A percentile compares a stretch with the other conserved stretches of the same genome.
phyloP scores from a whole-genome alignment of 2,797 vertebrate genomes.

The Enteromius viviparus region DNA sequence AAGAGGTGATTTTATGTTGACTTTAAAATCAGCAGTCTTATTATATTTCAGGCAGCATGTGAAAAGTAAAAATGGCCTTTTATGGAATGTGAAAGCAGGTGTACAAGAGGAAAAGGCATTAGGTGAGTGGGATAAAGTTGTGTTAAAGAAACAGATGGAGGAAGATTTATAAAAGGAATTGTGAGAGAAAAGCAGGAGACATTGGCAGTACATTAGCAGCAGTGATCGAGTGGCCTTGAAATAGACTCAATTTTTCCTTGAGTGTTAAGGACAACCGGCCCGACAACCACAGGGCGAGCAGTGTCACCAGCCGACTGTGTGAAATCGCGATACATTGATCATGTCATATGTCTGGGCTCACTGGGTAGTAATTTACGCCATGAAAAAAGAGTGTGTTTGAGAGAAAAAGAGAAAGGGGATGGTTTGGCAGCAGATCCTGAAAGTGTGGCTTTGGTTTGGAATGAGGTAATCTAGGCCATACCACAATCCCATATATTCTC shows the following conservation, averaged over 20 bases:
- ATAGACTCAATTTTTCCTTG: conserved; percentile 46
- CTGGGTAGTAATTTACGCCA: conserved; percentile 47
- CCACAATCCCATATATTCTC: conserved; percentile 53
- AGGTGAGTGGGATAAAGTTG: conserved; percentile 6
- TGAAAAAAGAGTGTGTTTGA: neutral
- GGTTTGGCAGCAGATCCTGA: conserved; percentile 63
- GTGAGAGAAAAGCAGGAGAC: conserved; percentile 6
- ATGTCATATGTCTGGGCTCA: conserved; percentile 64
- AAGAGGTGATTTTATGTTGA: neutral
- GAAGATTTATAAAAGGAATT: conserved; percentile 4
- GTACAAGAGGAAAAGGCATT: conserved; percentile 13
- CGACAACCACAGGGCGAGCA: conserved; percentile 55
- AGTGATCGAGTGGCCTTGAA: conserved; percentile 53
- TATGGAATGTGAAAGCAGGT: conserved; percentile 38
- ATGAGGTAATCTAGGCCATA: conserved; percentile 53
- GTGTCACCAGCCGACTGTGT: conserved; percentile 34
- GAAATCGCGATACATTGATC: conserved; percentile 59
- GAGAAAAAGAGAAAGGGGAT: conserved; percentile 33
- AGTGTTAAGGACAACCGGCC: conserved; percentile 39
- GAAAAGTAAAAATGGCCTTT: neutral
- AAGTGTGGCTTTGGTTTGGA: conserved; percentile 62
- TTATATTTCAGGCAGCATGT: conserved; percentile 18
- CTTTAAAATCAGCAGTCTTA: neutral
- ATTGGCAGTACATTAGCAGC: conserved; percentile 35
- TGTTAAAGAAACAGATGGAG: conserved; percentile 32